These are phyloP conservation scores for Bimastos eiseni DNA, from an alignment of 2,888 invertebrate species.

Conservation along the genomic window DNA sequence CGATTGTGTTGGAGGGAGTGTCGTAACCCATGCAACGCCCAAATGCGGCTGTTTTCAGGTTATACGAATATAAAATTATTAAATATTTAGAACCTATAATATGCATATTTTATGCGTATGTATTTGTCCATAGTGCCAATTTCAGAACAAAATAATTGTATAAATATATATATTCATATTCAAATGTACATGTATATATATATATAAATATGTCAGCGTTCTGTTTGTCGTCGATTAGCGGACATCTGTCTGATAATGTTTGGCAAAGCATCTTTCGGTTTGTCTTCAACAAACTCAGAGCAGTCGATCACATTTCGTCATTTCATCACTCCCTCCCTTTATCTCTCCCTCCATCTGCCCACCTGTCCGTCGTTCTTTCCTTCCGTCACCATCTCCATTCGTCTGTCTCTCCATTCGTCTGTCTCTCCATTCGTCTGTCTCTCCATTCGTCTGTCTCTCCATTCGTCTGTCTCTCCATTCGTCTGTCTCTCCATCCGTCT, in stretches of 20 bases:
- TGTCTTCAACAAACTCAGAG: not conserved
- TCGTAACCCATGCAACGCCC: not conserved
- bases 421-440: too few relatives aligned
- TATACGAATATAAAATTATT: not conserved
- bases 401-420: too few relatives aligned
- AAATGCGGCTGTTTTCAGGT: not conserved
- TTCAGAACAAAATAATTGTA: not conserved
- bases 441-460: conserved; percentile 20
- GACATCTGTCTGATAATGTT: not conserved
- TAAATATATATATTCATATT: not conserved
- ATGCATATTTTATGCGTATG: not conserved
- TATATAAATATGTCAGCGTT: not conserved
- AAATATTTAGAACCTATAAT: conserved; percentile 17
- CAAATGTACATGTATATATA: not conserved
- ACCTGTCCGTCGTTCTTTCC: not conserved
- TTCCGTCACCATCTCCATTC: too few relatives aligned
- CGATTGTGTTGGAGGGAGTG: not conserved
- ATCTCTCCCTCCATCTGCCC: conserved; percentile 26
- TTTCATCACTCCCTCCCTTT: conserved; percentile 17
- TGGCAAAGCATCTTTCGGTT: not conserved
- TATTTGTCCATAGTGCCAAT: not conserved
- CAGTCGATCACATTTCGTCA: not conserved
- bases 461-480: not conserved
- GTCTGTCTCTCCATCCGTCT: too few relatives aligned
- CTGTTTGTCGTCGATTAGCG: not conserved